Evolutionary conservation across 2,888 invertebrate species (phyloP).

Genomic region (Hirtodrosophila histrioides): DNA sequence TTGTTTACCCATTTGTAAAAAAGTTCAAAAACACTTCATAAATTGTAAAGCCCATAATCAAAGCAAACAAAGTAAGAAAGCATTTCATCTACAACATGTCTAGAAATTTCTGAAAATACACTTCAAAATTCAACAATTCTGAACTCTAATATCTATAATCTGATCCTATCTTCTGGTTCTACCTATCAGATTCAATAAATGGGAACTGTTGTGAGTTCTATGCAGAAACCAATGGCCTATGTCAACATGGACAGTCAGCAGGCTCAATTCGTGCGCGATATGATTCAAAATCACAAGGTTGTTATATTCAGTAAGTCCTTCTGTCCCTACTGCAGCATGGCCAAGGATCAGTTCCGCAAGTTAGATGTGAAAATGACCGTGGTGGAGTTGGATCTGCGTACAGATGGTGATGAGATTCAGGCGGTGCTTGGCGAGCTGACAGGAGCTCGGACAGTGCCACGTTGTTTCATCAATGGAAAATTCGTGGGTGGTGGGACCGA

Average conservation of each 20-base stretch:
- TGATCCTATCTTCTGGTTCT: background rate
- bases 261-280: slow-evolving; percentile 86
- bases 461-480: slow-evolving; percentile 95
- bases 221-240: slow-evolving; percentile 44
- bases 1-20: too few relatives aligned
- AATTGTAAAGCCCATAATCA: background rate
- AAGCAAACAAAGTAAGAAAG: slow-evolving; percentile 11
- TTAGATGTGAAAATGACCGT: slow-evolving; percentile 89
- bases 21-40: too few relatives aligned
- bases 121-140: slow-evolving; percentile 24
- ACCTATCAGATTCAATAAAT: slow-evolving; percentile 29
- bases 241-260: slow-evolving; percentile 77
- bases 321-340: slow-evolving; percentile 96
- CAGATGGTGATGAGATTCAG: slow-evolving; percentile 92
- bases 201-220: slow-evolving; percentile 71
- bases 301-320: slow-evolving; percentile 95
- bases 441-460: slow-evolving; percentile 94
- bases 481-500: slow-evolving; percentile 97
- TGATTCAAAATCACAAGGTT: slow-evolving; percentile 90
- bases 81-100: slow-evolving; percentile 1
- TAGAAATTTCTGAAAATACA: background rate
- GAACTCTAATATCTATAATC: slow-evolving; percentile 3
- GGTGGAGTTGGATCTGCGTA: slow-evolving; percentile 92
- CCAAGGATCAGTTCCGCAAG: slow-evolving; percentile 93
- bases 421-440: slow-evolving; percentile 91